Conservation (phyloP, 2,113 vertebrate genomes). For the Chaetorhynchus papuensis region DNA sequence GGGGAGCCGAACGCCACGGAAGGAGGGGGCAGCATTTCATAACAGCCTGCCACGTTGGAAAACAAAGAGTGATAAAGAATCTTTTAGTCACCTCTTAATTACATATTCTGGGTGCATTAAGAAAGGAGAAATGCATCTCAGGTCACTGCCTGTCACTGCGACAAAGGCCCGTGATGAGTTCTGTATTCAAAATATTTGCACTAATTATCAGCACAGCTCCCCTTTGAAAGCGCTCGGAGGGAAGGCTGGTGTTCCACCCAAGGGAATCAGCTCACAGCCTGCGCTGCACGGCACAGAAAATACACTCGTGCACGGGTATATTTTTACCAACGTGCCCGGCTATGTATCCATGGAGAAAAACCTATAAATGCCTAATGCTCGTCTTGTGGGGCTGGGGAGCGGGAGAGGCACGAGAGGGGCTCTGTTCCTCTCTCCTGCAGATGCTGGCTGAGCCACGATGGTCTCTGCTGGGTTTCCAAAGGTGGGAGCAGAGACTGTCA, state of each 20-base stretch:
- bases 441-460: accelerated
- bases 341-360: slow-evolving; percentile 61
- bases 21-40: slow-evolving; percentile 40
- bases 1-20: background rate
- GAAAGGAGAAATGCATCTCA: slow-evolving; percentile 32
- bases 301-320: slow-evolving; percentile 12
- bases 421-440: background rate
- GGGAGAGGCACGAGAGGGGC: background rate
- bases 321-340: slow-evolving; percentile 44
- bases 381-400: background rate
- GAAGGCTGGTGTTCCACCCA: slow-evolving; percentile 1
- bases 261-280: slow-evolving; percentile 31
- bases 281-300: slow-evolving; percentile 37
- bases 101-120: slow-evolving; percentile 1
- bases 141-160: slow-evolving; percentile 43
- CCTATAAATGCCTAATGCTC: slow-evolving; percentile 47
- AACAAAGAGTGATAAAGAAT: slow-evolving; percentile 45
- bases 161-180: slow-evolving; percentile 54
- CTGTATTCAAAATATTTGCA: slow-evolving; percentile 64
- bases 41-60: slow-evolving; percentile 18
- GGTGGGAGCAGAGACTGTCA: background rate
- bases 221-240: slow-evolving; percentile 13
- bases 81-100: slow-evolving; percentile 59
- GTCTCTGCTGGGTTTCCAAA: background rate
- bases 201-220: slow-evolving; percentile 43